Percentiles rank a stretch among this genome's conserved stretches.
Conservation (phyloP, 2,113 vertebrate genomes). For the Catharus bicknelli region DNA sequence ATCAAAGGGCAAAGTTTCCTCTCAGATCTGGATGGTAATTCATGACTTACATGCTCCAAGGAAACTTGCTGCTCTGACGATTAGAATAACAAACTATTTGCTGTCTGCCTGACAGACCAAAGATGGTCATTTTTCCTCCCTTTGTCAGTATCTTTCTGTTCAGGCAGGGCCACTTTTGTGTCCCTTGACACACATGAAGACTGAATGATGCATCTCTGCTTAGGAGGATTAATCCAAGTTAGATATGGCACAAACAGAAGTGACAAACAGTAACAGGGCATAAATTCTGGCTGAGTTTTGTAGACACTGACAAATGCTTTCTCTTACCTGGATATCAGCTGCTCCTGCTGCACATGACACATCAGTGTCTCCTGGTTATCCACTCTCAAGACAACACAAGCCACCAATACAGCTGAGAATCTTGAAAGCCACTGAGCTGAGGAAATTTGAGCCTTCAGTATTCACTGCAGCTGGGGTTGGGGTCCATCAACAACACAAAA, state of each 20-base stretch:
- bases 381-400: neutral
- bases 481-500: neutral
- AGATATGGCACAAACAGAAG: neutral
- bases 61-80: slow-evolving; percentile 16
- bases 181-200: neutral
- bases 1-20: slow-evolving; percentile 65
- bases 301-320: neutral
- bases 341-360: neutral
- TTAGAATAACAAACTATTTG: slow-evolving; percentile 27
- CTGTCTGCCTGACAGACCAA: slow-evolving; percentile 48
- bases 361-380: neutral
- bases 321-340: neutral
- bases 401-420: neutral
- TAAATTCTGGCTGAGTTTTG: neutral
- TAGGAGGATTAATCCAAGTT: neutral
- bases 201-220: neutral
- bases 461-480: neutral
- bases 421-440: neutral
- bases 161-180: neutral
- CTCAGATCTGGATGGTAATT: slow-evolving; percentile 36
- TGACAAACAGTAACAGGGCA: neutral
- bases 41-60: slow-evolving; percentile 26
- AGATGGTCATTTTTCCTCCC: slow-evolving; percentile 11
- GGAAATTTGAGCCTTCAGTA: neutral
- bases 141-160: neutral